Base-by-base conservation (phyloP, 2,113 vertebrate genomes). In the Cyanistes caeruleus region DNA sequence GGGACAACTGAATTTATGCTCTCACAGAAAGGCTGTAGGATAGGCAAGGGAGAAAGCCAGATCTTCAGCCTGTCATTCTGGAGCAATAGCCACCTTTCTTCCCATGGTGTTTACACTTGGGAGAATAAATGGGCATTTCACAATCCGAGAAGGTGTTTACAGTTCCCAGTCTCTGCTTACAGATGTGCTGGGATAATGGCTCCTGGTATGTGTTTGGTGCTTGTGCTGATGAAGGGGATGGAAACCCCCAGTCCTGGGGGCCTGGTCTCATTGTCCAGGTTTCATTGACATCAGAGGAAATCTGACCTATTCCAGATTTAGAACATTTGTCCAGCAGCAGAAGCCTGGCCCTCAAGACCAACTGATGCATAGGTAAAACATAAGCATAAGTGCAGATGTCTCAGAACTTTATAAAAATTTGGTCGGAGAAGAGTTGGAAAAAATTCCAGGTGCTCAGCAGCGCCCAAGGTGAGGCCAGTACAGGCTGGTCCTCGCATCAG, bases 91-190 rank as follows among this genome's bases (percentile, higher is more conserved):
- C 19, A 91, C 86, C 39, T 83, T 75, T 88, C 88, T 90, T 94
- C 68, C 60, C 73, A 46, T 78, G 65, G n/a, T 87, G 86, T 95
- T 96, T 94, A 81, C n/a, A 2, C 44, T 48, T 56, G 33, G 55
- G 53, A 94, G 76, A 90, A 84, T 84, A 69, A 67, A 35, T 43
- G 60, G 82, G 58, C 60, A 90, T 97, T 96, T 96, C 96, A 95
- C 93, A 96, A 92, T 60, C 64, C 46, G 41, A 51, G 63, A 77
- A 67, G 14, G 44, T 94, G 92, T 90, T 96, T 90, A 88, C 85
- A 37, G 46, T 77, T 89, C 85, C 85, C 90, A 94, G 83, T 33
- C 68, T 87, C 92, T 86, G 60, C 76, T 73, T 88, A 75, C 52
- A 70, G 82, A 69, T 77, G 41, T 84, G 52, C 88, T 88, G 68